Evolutionary conservation across 2,888 invertebrate genomes (phyloP).

Genomic region (Micoletzkya japonica): DNA sequence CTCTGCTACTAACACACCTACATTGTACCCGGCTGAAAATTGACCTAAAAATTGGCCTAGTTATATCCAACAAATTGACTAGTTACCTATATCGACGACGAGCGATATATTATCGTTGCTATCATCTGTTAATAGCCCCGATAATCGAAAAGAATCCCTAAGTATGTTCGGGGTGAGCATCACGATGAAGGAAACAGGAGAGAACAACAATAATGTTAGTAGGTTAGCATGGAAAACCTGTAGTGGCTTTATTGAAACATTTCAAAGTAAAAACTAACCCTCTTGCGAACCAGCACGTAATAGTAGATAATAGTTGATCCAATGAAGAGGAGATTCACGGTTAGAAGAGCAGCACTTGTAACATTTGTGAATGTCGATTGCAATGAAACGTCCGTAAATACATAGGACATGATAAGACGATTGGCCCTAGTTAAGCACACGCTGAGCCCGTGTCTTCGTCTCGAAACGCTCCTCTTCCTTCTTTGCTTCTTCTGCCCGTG

Average conservation of each 20-base stretch:
- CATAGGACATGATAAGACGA: too few relatives aligned
- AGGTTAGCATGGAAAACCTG: conserved; percentile 25
- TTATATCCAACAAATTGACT: background rate
- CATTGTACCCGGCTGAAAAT: conserved; percentile 17
- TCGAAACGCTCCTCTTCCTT: too few relatives aligned
- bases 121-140: background rate
- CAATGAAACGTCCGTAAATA: too few relatives aligned
- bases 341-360: background rate
- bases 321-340: background rate
- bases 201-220: background rate
- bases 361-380: too few relatives aligned
- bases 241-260: background rate
- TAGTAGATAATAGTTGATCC: background rate
- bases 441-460: too few relatives aligned
- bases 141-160: background rate
- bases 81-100: conserved; percentile 11
- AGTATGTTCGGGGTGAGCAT: background rate
- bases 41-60: conserved; percentile 4
- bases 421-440: too few relatives aligned
- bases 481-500: too few relatives aligned
- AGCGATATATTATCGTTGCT: background rate
- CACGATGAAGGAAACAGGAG: background rate
- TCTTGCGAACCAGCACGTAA: background rate
- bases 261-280: background rate
- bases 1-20: conserved; percentile 3